phyloP scores from a whole-genome alignment of 2,888 invertebrate species.

The Scaptodrosophila latifasciaeformis region DNA sequence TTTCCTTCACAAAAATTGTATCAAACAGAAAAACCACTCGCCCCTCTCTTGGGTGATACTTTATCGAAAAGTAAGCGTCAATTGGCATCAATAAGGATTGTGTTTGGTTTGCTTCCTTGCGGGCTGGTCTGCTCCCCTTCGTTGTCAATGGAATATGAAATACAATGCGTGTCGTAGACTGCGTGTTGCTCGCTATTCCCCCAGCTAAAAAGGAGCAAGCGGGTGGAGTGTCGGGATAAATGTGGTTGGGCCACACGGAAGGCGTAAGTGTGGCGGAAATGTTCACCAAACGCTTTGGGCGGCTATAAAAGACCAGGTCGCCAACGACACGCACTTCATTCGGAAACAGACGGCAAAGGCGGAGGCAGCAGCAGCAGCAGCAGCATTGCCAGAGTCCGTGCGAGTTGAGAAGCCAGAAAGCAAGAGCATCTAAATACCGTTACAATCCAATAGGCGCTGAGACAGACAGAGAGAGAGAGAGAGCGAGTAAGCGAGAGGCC shows the following conservation, averaged over 20 bases:
- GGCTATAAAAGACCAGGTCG: conserved; percentile 55
- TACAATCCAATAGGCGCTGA: conserved; percentile 13
- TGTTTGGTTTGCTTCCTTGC: no score
- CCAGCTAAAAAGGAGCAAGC: neutral
- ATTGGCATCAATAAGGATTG: conserved; percentile 46
- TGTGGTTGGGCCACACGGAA: no score
- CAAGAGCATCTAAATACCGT: conserved; percentile 1
- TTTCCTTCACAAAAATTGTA: no score
- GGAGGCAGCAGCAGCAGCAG: no score
- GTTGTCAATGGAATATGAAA: no score
- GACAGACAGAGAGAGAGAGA: no score
- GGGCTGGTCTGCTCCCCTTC: no score
- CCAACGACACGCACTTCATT: conserved; percentile 49
- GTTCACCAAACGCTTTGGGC: conserved; percentile 5
- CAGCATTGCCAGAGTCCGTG: no score
- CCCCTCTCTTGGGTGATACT: conserved; percentile 15
- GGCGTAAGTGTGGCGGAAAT: conserved; percentile 6
- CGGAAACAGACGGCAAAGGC: conserved; percentile 36
- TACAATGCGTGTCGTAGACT: neutral
- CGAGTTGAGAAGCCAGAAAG: neutral
- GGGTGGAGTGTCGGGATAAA: neutral
- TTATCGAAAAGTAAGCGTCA: conserved; percentile 48
- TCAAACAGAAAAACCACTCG: no score
- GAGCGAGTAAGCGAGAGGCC: no score
- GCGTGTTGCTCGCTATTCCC: neutral